A percentile compares a stretch with the other conserved stretches of the same genome.
phyloP scores from a whole-genome alignment of 2,113 vertebrate species.

The Callospermophilus lateralis region DNA sequence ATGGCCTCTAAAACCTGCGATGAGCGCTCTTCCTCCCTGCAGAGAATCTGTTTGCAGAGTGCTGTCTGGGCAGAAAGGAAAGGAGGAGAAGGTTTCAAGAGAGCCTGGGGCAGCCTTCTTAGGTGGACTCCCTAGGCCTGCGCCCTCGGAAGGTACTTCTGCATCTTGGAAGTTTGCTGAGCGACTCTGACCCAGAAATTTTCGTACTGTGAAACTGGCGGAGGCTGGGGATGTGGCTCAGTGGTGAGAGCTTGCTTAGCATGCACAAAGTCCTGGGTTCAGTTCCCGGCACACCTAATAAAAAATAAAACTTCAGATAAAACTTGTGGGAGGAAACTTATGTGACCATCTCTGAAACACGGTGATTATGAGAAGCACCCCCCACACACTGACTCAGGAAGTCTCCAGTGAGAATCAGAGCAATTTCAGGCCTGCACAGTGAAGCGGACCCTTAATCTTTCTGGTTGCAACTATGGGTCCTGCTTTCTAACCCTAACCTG shows the following conservation, averaged over 20 bases:
- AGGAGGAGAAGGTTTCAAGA: neutral
- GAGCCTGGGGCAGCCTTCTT: neutral
- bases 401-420: neutral
- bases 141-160: neutral
- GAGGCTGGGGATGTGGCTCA: no score
- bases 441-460: constrained; percentile 58
- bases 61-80: neutral
- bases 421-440: constrained; percentile 28
- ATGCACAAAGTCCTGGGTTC: no score
- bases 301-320: neutral
- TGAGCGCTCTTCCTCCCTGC: neutral
- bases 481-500: constrained; percentile 31
- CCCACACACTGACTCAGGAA: neutral
- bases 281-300: no score
- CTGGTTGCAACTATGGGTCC: constrained; percentile 7
- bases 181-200: neutral
- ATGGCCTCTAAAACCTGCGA: neutral
- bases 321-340: constrained; percentile 51
- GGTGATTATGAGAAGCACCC: constrained; percentile 36
- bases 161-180: constrained; percentile 53
- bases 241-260: no score
- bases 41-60: neutral
- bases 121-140: neutral
- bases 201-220: constrained; percentile 53
- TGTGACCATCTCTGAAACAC: constrained; percentile 44